Evolutionary conservation across 2,797 vertebrate species (phyloP).

Genomic region (Gambelia wislizenii): DNA sequence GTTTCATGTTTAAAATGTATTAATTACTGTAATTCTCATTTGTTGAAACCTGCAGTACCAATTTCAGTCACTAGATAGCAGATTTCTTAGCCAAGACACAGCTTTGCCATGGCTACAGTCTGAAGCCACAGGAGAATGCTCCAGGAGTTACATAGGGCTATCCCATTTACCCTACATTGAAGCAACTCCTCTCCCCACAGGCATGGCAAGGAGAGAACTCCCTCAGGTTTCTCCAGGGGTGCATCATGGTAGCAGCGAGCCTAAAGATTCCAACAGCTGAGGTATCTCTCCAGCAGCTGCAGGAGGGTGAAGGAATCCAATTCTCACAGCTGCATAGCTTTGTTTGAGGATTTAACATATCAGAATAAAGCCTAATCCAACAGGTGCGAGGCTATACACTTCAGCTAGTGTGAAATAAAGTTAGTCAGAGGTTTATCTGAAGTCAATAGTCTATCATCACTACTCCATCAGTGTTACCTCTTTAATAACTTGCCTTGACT

Average conservation of each 20-base stretch:
- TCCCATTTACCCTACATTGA: neutral
- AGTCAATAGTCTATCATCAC: slow-evolving; percentile 49
- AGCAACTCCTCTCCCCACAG: neutral
- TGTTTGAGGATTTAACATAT: neutral
- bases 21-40: neutral
- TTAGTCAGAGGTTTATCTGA: slow-evolving; percentile 62
- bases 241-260: neutral
- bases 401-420: slow-evolving; percentile 35
- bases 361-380: neutral
- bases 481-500: slow-evolving; percentile 58
- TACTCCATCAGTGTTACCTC: slow-evolving; percentile 49
- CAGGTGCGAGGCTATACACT: neutral
- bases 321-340: neutral
- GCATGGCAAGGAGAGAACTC: neutral
- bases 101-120: neutral
- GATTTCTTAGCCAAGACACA: neutral
- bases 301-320: neutral
- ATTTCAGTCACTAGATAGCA: neutral
- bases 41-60: neutral
- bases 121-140: neutral
- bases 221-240: neutral
- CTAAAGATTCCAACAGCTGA: neutral
- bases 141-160: neutral
- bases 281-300: neutral
- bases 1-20: neutral